phyloP scores from a whole-genome alignment of 1,140 invertebrate genomes.

The Anadara kagoshimensis region DNA sequence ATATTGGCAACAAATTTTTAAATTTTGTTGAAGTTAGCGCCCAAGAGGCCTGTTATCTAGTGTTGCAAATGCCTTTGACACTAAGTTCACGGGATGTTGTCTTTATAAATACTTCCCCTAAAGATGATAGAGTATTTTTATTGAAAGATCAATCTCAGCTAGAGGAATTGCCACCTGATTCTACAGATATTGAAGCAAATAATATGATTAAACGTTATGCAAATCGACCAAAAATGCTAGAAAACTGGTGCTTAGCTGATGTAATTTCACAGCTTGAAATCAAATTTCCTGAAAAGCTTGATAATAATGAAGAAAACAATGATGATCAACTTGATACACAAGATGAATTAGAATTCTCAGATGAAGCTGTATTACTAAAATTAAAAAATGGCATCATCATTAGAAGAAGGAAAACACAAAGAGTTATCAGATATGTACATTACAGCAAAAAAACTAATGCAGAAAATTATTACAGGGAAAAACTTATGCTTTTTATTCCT shows the following conservation, averaged over 20 bases:
- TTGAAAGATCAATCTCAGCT: slow-evolving; percentile 31
- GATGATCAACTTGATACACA: slow-evolving; percentile 26
- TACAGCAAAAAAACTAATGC: slow-evolving; percentile 20
- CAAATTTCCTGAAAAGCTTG: slow-evolving; percentile 21
- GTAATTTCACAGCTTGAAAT: slow-evolving; percentile 34
- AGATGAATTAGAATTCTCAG: not conserved
- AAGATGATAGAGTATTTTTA: slow-evolving; percentile 31
- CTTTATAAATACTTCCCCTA: slow-evolving; percentile 39
- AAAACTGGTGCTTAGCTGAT: slow-evolving; percentile 38
- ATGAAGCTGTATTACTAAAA: not conserved
- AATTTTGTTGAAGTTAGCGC: slow-evolving; percentile 26
- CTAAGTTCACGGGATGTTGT: slow-evolving; percentile 19
- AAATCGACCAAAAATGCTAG: slow-evolving; percentile 27
- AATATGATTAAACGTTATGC: slow-evolving; percentile 31
- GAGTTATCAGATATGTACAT: slow-evolving; percentile 33
- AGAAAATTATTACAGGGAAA: slow-evolving; percentile 39
- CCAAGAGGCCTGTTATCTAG: slow-evolving; percentile 29
- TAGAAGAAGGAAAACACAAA: slow-evolving; percentile 19
- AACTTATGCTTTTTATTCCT: slow-evolving; percentile 28
- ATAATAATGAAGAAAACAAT: slow-evolving; percentile 15
- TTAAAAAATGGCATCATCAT: slow-evolving; percentile 40
- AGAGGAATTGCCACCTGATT: slow-evolving; percentile 18
- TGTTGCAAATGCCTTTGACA: slow-evolving; percentile 33
- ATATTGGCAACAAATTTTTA: slow-evolving; percentile 16
- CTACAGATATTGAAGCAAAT: slow-evolving; percentile 35